Evolutionary conservation across 2,888 invertebrate species (phyloP).

Genomic region (Nomada lathburiana): DNA sequence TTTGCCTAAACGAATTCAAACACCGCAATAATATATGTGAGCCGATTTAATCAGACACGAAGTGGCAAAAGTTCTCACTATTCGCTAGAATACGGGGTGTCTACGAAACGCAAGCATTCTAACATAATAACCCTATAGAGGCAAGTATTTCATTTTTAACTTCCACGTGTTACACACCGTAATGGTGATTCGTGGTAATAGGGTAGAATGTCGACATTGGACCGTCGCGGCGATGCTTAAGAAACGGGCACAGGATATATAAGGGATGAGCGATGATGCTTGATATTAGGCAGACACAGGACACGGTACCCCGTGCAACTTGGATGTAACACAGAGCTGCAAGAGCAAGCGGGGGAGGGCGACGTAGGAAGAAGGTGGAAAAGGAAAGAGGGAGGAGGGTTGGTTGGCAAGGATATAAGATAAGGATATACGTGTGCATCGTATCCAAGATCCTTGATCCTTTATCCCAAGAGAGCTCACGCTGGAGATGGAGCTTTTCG

Average conservation of each 20-base stretch:
- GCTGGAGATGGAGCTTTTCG: conserved; percentile 76
- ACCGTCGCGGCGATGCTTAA: conserved; percentile 55
- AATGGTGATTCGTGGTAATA: conserved; percentile 48
- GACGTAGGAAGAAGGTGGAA: conserved; percentile 43
- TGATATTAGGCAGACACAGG: conserved; percentile 80
- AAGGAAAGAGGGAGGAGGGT: conserved; percentile 48
- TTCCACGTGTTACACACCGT: conserved; percentile 27
- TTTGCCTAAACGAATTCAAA: too few species aligned
- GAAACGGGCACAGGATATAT: conserved; percentile 60
- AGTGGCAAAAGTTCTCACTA: not conserved
- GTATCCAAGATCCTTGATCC: conserved; percentile 78
- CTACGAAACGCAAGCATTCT: not conserved
- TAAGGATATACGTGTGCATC: conserved; percentile 79
- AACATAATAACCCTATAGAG: not conserved
- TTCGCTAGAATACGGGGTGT: not conserved
- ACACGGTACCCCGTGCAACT: conserved; percentile 74
- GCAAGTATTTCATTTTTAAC: conserved; percentile 36
- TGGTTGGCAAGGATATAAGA: conserved; percentile 76
- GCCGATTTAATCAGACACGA: not conserved
- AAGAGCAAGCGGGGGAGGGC: conserved; percentile 50
- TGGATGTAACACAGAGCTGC: conserved; percentile 62
- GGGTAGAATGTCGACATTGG: conserved; percentile 50
- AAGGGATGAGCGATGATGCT: conserved; percentile 80
- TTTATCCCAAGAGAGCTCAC: conserved; percentile 78
- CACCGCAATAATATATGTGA: not conserved